These are phyloP conservation scores for Drosophila nr. medialis DNA, from an alignment of 2,888 invertebrate genomes.

Conservation along the genomic window DNA sequence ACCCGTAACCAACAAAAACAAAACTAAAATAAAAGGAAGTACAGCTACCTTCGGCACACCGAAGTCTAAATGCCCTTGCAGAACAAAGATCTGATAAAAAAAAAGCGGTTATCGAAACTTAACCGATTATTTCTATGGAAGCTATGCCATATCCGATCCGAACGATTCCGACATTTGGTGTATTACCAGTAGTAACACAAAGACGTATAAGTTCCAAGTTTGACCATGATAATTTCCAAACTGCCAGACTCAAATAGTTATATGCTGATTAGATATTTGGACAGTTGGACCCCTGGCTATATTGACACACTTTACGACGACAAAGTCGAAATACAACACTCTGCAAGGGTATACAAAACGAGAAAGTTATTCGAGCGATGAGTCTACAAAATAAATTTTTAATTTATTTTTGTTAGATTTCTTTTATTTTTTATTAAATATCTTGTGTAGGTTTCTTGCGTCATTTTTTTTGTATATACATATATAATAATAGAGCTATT, in stretches of 20 bases:
- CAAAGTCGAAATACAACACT: neutral
- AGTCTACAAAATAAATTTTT: slow-evolving; percentile 12
- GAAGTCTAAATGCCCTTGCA: slow-evolving; percentile 10
- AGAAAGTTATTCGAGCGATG: slow-evolving; percentile 18
- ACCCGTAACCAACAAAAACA: slow-evolving; percentile 34
- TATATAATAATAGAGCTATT: slow-evolving; percentile 26
- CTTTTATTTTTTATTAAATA: slow-evolving; percentile 13
- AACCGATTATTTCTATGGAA: neutral
- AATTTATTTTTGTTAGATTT: slow-evolving; percentile 24
- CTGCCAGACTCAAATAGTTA: neutral
- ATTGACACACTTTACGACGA: neutral
- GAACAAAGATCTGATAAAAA: neutral
- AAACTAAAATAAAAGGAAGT: slow-evolving; percentile 20
- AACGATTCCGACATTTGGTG: neutral
- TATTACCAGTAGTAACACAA: neutral
- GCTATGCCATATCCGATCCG: neutral
- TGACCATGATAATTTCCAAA: neutral
- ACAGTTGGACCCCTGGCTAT: neutral
- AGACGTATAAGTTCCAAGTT: neutral
- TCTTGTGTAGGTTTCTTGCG: slow-evolving; percentile 39
- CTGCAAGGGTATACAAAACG: slow-evolving; percentile 18
- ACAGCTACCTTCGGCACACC: slow-evolving; percentile 3
- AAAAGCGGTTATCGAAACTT: neutral
- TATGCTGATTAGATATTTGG: neutral
- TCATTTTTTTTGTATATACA: slow-evolving; percentile 16